Percentiles rank a stretch among this genome's conserved stretches.
Evolutionary conservation across 2,888 invertebrate species (phyloP).

Genomic region (Parasteatoda lunata): DNA sequence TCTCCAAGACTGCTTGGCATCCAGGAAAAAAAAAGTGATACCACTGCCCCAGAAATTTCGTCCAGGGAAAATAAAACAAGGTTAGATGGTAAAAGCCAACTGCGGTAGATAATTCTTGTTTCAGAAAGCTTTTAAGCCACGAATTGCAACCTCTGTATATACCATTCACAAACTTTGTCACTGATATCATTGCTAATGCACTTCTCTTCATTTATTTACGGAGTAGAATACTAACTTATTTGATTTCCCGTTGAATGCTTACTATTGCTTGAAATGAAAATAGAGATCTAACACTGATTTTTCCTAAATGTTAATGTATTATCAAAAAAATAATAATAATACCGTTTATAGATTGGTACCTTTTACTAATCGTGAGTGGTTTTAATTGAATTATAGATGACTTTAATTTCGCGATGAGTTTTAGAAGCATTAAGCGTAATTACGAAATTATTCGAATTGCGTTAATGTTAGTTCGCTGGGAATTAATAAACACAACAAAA

Average conservation of each 20-base stretch:
- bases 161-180: constrained; percentile 27
- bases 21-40: neutral
- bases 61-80: constrained; percentile 25
- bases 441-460: too few species aligned
- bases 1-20: neutral
- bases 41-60: neutral
- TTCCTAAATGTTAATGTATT: too few species aligned
- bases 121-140: constrained; percentile 33
- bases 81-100: constrained; percentile 15
- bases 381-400: too few species aligned
- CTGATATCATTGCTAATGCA: constrained; percentile 16
- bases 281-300: too few species aligned
- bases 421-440: too few species aligned
- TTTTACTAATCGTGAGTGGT: too few species aligned
- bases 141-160: constrained; percentile 17
- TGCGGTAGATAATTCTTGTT: constrained; percentile 32
- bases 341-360: too few species aligned
- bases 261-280: too few species aligned
- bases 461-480: too few species aligned
- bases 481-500: too few species aligned
- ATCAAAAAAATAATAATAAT: too few species aligned
- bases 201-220: constrained; percentile 16
- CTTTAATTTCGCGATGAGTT: too few species aligned
- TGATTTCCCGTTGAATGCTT: neutral
- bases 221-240: neutral